Base-by-base conservation (phyloP, 2,797 vertebrate genomes). In the Fistularia commersonii region DNA sequence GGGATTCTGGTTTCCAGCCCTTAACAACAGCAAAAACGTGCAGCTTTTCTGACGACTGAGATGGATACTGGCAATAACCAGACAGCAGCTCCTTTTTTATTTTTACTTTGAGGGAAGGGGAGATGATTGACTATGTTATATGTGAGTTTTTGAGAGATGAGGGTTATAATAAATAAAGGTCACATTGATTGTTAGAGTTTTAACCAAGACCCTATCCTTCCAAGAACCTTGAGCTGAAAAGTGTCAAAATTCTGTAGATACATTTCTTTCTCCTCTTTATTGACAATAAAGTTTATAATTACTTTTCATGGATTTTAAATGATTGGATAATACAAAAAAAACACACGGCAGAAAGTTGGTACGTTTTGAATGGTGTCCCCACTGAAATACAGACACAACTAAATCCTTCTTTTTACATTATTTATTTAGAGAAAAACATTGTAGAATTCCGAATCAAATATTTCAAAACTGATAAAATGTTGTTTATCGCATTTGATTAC, bases 11-110 rank as follows among this genome's bases (percentile, higher is more conserved):
- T 88, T 90, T 87, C 80, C 85, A 89, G 86, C 85, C 87, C 85
- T 88, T 88, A 88, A 88, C 87, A 90, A 89, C 87, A 86, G 88
- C 85, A 83, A 88, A 88, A 90, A 90, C 86, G 87, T 88, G 88
- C 87, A 89, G 87, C 87, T 87, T 88, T 89, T 89, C 87, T 90
- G 89, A 90, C 86, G 87, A 89, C 88, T 88, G 87, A 89, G 88
- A 90, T 90, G 88, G 88, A 90, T 90, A 85, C 85, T 87, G 87
- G 86, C 88, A 90, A 88, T 89, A 88, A 89, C 87, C 87, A 89
- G 84, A 88, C 86, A 85, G 81, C 84, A 87, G 81, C 84, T 87
- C 82, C 83, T 86, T 88, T 88, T 87, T 89, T 88, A 84, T 87
- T 84, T 87, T 87, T 88, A 89, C 81, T 87, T 89, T 88, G 84